Evolutionary conservation across 1,140 invertebrate species (phyloP), one percentile per base, ranked within the genome.

Genomic region (Drosophila oshimai): DNA sequence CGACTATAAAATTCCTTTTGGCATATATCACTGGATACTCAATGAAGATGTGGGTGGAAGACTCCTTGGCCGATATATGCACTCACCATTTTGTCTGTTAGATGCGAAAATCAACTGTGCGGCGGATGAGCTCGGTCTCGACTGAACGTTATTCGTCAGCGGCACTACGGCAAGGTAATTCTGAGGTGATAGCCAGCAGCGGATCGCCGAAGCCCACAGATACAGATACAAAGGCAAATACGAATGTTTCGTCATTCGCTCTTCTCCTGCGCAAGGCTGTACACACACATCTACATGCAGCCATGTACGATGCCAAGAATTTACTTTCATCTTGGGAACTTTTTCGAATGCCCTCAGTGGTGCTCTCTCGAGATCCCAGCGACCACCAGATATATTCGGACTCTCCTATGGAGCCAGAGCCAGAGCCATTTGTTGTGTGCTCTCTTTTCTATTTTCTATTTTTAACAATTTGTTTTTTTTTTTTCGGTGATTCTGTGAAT

Each of bases 61-160:
- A 70, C 37, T 61, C 46, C 45, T 55, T 55, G 53, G 33, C 33
- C 49, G 36, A 31, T 64, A 12, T 58, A 24, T 26, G 44, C 67
- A 90, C 89, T 90, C 89, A 90, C 89, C 89, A 90, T 90, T 90
- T 90, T 90, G 89, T 90, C 80, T 90, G 79, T 90, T 86, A 44
- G 74, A 89, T 90, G 83, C 76, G 74, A 76, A 90, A 90, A 78
- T 77, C 87, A 90, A 90, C 89, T 90, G 89, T 90, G 88, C 83
- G 89, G 89, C 90, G 89, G 80, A 90, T 90, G 86, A 90, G 87
- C 88, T 90, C 89, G 88, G 89, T 90, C 89, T 90, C 89, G 89
- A 90, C 90, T 90, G 89, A 90, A 90, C 88, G 81, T 64, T 90
- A 80, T 84, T 78, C 89, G 78, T 90, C 78, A 72, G 74, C 74